Evolutionary conservation across 1,140 invertebrate species (phyloP), one percentile per base, ranked within the genome.

Genomic region (Drosophila lowei): DNA sequence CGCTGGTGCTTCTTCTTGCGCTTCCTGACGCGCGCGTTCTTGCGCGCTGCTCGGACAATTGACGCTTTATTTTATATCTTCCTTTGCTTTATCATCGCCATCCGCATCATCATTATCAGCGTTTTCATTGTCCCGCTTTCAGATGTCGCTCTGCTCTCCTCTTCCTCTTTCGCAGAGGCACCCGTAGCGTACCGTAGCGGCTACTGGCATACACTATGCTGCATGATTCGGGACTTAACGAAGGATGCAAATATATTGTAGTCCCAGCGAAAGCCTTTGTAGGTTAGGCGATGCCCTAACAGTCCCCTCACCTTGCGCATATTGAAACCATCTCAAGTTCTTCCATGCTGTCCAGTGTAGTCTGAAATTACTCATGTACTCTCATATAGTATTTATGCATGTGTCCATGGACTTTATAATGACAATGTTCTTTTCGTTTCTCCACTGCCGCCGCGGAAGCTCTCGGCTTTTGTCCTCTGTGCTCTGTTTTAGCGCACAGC

Each of bases 31-130:
- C 72, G 62, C 72, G 62, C 28, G 28, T 8, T 30, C 7, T 30
- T 8, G 28, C 28, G 28, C 34, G 34, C 34, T 13, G 34, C 34
- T 38, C 57, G 50, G 44, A 74, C 79, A 84, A 79, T 88, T 81
- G 81, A 59, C 74, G 83, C 71, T 88, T 77, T 64, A 64, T 73
- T 84, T 84, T 71, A 75, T 81, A 88, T 79, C 78, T 79, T 88
- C 71, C 65, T 79, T 77, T 65, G 60, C 81, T 83, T 83, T 78
- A 88, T 83, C 61, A 77, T 80, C 68, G 60, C 50, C 56, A 62
- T 73, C 48, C 60, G 64, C 68, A 56, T 63, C 57, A 68, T 79
- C 57, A 68, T 70, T 62, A 70, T 76, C 67, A 43, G 60, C 53
- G 56, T 58, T 59, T 42, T 63, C 64, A 53, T 67, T 60, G 64